Conservation (phyloP, 2,797 vertebrate genomes). For the Enteromius paludinosus region DNA sequence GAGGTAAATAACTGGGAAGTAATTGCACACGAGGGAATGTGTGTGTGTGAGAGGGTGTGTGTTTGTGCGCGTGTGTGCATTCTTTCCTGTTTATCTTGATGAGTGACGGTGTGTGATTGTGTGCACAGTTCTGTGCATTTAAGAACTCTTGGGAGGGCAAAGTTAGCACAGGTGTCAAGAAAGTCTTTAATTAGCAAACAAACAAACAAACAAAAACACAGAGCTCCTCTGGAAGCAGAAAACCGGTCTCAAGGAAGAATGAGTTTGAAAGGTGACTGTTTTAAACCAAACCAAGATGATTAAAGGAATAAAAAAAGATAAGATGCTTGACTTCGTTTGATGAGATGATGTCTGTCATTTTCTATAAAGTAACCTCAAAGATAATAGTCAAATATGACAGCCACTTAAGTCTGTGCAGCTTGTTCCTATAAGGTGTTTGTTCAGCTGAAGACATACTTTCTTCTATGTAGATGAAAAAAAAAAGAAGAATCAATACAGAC, state of each 20-base stretch:
- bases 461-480: not conserved
- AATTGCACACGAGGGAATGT: constrained; percentile 79
- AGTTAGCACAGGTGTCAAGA: constrained; percentile 77
- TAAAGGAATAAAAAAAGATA: not conserved
- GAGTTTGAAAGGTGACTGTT: constrained; percentile 30
- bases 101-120: constrained; percentile 67
- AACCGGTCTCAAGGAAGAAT: constrained; percentile 38
- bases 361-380: constrained; percentile 1
- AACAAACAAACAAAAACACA: constrained; percentile 70
- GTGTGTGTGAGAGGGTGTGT: constrained; percentile 29
- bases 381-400: not conserved
- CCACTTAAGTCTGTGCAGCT: constrained; percentile 7
- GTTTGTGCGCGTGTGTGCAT: constrained; percentile 36
- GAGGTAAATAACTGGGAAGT: constrained; percentile 75
- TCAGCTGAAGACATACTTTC: not conserved
- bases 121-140: constrained; percentile 67
- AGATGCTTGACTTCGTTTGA: constrained; percentile 4
- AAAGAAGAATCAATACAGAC: not conserved
- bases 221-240: constrained; percentile 45
- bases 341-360: constrained; percentile 11
- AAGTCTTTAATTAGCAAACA: constrained; percentile 79
- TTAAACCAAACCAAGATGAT: constrained; percentile 48
- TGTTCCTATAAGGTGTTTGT: not conserved
- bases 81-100: constrained; percentile 55
- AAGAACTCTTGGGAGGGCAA: constrained; percentile 62